Evolutionary conservation across 2,888 invertebrate genomes (phyloP).

Genomic region (Nomada fabriciana): DNA sequence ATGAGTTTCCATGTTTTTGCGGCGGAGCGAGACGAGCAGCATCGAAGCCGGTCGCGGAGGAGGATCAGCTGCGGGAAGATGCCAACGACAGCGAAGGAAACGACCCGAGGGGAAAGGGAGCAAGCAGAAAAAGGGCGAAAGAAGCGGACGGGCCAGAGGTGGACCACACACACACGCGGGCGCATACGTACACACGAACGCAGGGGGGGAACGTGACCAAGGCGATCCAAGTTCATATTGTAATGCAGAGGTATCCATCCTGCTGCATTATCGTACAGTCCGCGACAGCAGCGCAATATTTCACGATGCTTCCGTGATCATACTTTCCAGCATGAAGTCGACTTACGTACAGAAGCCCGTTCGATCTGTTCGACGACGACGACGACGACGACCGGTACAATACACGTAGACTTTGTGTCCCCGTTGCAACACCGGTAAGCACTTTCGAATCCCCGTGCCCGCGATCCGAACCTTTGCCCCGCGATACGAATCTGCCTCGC

Average conservation of each 20-base stretch:
- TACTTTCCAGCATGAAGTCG: slow-evolving; percentile 61
- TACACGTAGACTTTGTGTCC: slow-evolving; percentile 31
- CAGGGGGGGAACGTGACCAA: slow-evolving; percentile 82
- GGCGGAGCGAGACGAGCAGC: slow-evolving; percentile 46
- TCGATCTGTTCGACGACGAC: slow-evolving; percentile 29
- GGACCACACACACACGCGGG: slow-evolving; percentile 83
- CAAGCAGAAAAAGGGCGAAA: slow-evolving; percentile 53
- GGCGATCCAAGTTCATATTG: slow-evolving; percentile 83
- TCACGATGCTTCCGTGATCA: slow-evolving; percentile 75
- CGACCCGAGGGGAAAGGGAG: slow-evolving; percentile 33
- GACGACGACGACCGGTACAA: slow-evolving; percentile 51
- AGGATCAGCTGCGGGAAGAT: slow-evolving; percentile 24
- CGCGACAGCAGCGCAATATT: slow-evolving; percentile 71
- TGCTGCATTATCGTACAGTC: slow-evolving; percentile 82
- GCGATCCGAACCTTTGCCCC: slow-evolving; percentile 6
- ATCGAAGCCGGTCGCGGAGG: not conserved
- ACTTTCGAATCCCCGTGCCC: slow-evolving; percentile 11
- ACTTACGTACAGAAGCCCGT: slow-evolving; percentile 39
- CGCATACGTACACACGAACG: slow-evolving; percentile 65
- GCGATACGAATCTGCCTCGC: not conserved
- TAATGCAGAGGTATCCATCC: slow-evolving; percentile 80
- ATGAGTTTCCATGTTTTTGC: slow-evolving; percentile 77
- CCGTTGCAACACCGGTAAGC: slow-evolving; percentile 34
- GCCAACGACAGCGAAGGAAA: slow-evolving; percentile 30
- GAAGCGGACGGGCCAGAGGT: slow-evolving; percentile 73